A percentile compares a stretch with the other conserved stretches of the same genome.
phyloP scores from a whole-genome alignment of 2,113 vertebrate genomes.

The Hypocryptadius cinnamomeus region DNA sequence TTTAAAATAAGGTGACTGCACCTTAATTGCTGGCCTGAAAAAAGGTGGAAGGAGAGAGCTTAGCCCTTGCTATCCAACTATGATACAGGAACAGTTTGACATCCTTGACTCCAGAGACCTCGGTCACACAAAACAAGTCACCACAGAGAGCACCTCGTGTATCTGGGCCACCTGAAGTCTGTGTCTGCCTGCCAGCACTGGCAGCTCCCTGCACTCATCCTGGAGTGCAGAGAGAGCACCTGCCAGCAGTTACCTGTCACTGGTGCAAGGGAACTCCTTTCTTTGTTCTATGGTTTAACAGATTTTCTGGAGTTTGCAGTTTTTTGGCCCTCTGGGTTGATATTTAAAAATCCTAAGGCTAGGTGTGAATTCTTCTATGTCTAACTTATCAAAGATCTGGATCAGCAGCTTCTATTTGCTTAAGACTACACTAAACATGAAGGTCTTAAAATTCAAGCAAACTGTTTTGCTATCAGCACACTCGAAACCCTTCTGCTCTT shows the following conservation, averaged over 20 bases:
- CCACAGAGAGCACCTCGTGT: neutral
- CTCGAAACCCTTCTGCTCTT: neutral
- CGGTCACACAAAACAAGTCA: neutral
- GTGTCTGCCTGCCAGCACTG: neutral
- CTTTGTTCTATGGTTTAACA: neutral
- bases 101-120: conserved; percentile 20
- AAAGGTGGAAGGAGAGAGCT: neutral
- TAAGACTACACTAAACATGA: neutral
- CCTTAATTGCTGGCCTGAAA: neutral
- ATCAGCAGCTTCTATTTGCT: neutral
- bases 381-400: neutral
- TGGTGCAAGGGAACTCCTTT: neutral
- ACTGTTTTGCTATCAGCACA: neutral
- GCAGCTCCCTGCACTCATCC: neutral
- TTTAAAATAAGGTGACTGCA: neutral
- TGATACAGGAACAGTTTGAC: neutral
- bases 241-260: neutral
- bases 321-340: neutral
- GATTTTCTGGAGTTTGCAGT: neutral
- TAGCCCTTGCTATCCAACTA: neutral
- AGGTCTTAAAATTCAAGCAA: neutral
- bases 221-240: neutral
- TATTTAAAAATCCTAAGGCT: neutral
- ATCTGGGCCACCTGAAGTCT: neutral
- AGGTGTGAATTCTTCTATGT: neutral